These are phyloP conservation scores for Botia kubotai DNA, from an alignment of 2,797 vertebrate species.

Conservation along the genomic window DNA sequence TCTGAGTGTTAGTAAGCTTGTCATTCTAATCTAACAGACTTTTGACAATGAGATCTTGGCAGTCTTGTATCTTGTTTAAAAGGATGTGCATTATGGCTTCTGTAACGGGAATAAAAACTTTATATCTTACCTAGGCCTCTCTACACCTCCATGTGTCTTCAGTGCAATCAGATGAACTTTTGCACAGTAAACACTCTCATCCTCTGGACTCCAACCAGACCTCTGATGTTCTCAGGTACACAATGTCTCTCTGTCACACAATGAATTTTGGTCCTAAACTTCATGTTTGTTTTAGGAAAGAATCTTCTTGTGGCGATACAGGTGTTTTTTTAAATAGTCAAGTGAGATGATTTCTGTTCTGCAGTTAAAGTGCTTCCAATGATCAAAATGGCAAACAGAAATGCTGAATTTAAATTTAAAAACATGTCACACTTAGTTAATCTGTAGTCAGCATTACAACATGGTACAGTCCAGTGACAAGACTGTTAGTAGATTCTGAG, in stretches of 20 bases:
- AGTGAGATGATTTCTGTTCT: no score
- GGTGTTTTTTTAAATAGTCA: no score
- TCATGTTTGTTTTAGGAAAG: background rate
- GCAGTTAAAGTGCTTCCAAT: no score
- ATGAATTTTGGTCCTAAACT: background rate
- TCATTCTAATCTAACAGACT: conserved; percentile 16
- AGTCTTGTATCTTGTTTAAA: conserved; percentile 9
- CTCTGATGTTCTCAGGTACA: conserved; percentile 98
- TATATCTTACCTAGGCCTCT: conserved; percentile 83
- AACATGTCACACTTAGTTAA: no score
- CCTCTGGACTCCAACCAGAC: conserved; percentile 98
- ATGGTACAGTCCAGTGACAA: no score
- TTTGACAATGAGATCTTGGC: conserved; percentile 8
- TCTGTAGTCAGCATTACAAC: no score
- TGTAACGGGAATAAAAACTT: background rate
- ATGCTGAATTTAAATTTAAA: no score
- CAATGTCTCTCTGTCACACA: background rate
- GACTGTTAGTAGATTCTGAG: no score
- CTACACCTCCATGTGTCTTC: conserved; percentile 99
- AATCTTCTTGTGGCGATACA: no score
- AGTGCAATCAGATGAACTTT: conserved; percentile 98
- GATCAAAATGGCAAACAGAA: no score
- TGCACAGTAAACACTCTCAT: conserved; percentile 99
- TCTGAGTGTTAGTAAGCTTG: conserved; percentile 8
- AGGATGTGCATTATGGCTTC: background rate